Conservation (phyloP, 2,888 invertebrate species). For the Griposia aprilina region DNA sequence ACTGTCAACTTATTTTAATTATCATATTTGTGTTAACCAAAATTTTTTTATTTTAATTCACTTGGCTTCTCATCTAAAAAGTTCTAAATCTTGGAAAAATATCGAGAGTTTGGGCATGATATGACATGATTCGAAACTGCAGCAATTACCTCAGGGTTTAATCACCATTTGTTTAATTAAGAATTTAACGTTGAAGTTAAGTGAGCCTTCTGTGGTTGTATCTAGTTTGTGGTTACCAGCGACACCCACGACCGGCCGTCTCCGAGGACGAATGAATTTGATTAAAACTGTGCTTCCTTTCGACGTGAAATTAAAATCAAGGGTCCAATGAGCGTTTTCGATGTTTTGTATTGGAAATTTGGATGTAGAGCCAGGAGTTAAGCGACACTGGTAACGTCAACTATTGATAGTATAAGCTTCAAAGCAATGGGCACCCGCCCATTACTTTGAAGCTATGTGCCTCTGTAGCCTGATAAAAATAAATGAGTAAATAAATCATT, state of each 20-base stretch:
- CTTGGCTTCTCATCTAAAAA: neutral
- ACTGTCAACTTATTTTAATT: neutral
- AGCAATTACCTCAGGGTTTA: neutral
- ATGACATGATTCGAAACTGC: neutral
- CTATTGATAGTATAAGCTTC: neutral
- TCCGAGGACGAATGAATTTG: neutral
- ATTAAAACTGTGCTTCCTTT: conserved; percentile 11
- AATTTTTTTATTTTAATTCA: neutral
- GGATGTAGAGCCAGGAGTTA: neutral
- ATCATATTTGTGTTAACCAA: neutral
- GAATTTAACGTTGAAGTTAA: neutral
- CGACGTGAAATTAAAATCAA: conserved; percentile 21
- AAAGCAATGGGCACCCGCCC: neutral
- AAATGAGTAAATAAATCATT: neutral
- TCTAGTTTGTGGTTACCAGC: neutral
- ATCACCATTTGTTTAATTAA: neutral
- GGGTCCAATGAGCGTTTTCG: neutral
- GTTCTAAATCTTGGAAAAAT: neutral
- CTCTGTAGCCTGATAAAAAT: neutral
- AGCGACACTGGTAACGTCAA: neutral
- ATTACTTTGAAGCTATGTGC: neutral
- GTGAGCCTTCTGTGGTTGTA: neutral
- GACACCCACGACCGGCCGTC: neutral
- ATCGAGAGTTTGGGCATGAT: neutral
- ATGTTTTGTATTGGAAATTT: neutral